Evolutionary conservation across 2,797 vertebrate species (phyloP), one percentile per base, ranked within the genome.

Genomic region (Petrocephalus sullivani): DNA sequence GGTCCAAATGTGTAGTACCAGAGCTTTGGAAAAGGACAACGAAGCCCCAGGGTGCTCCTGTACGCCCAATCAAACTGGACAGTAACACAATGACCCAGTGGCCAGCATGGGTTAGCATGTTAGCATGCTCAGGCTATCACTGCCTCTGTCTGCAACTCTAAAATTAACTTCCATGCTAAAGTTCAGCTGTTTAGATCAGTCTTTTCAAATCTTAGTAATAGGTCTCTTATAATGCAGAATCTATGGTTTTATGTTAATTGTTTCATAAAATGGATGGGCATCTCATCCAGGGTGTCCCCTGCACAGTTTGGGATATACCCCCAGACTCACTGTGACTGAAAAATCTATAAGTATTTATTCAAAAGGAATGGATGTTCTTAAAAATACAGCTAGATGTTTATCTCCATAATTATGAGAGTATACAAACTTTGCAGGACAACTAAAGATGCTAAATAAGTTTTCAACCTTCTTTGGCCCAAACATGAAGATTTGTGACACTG

Each of bases 31-130:
- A 90, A 94, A 92, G 91, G 90, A 90, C 91, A 87, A 78, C 56
- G 46, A 91, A 90, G 93, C 95, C 94, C 92, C 60, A 85, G 93
- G 94, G 93, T 92, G 91, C 92, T 93, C 92, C 94, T 93, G 94
- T 95, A 85, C 90, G 90, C 60, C 89, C 90, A 92, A 83, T 64
- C 89, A 89, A 92, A 85, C 90, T 37, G 91, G 90, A 87, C 87
- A 92, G 91, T 46, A 82, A 86, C 81, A 57, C n/a, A 19, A 19
- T 67, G 37, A 87, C 75, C 58, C 53, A 41, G 37, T n/a, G 6
- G 37, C 33, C 33, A 28, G 28, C 28, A 4, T 46, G 57, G 9
- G 85, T 85, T 58, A 54, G 33, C 87, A 37, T 85, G 56, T 49
- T 57, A 49, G 9, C 57, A 12, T 51, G 89, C 71, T 64, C 37